A percentile compares a stretch with the other conserved stretches of the same genome.
These are phyloP conservation scores for Drosophila chauvacae DNA, from an alignment of 1,140 invertebrate species.

Conservation along the genomic window DNA sequence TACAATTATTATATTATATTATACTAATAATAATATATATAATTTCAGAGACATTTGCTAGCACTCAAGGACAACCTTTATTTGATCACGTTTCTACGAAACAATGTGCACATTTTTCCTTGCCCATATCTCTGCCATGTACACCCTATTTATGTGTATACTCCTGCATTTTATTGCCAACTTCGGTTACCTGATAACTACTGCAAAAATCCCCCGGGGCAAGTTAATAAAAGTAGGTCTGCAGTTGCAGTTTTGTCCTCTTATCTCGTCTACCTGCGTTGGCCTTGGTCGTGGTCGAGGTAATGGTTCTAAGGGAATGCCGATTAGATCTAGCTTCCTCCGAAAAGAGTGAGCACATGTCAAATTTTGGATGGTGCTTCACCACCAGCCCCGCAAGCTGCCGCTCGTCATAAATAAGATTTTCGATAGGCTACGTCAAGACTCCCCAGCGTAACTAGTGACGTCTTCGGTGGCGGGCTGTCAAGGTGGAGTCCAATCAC, in stretches of 20 bases:
- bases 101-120: background rate
- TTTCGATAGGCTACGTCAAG: conserved; percentile 12
- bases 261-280: conserved; percentile 20
- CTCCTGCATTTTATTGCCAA: conserved; percentile 5
- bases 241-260: conserved; percentile 5
- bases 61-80: too few species aligned
- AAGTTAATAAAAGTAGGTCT: background rate
- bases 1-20: background rate
- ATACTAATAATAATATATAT: background rate
- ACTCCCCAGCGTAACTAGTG: conserved; percentile 13
- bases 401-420: conserved; percentile 14
- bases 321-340: conserved; percentile 38
- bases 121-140: background rate
- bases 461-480: conserved; percentile 9
- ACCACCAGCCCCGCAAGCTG: conserved; percentile 15
- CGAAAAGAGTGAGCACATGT: conserved; percentile 28
- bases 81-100: background rate
- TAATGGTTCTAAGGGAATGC: conserved; percentile 9
- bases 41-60: background rate
- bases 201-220: background rate
- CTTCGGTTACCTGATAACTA: conserved; percentile 19
- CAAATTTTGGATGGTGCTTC: conserved; percentile 27
- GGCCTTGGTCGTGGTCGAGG: conserved; percentile 12
- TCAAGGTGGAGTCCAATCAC: conserved; percentile 24
- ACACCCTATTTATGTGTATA: conserved; percentile 8